Conservation (phyloP, 2,113 vertebrate genomes). For the Rhynchopsitta pachyrhyncha region DNA sequence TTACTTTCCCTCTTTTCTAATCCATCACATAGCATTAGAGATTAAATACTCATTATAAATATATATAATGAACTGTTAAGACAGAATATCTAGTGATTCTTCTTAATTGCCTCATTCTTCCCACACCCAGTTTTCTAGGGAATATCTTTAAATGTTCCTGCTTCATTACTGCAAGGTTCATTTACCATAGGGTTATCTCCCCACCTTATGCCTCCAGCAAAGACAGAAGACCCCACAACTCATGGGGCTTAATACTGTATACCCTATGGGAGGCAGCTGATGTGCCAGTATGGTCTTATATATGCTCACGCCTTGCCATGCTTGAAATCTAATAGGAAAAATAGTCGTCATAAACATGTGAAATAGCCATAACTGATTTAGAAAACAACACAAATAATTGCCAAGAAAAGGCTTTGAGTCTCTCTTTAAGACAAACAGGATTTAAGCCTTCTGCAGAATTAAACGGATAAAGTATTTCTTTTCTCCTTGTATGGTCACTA, state of each 20-base stretch:
- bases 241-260: neutral
- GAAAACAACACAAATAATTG: conserved; percentile 29
- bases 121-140: neutral
- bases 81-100: conserved; percentile 7
- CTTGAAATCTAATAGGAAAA: neutral
- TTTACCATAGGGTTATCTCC: neutral
- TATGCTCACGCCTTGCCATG: neutral
- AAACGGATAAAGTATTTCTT: neutral
- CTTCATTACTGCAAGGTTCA: neutral
- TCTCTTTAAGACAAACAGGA: neutral
- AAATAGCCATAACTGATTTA: neutral
- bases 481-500: neutral
- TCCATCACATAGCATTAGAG: conserved; percentile 37
- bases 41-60: conserved; percentile 52
- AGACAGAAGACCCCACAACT: neutral
- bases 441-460: neutral
- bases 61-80: conserved; percentile 19
- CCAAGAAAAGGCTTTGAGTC: neutral
- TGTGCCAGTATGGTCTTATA: neutral
- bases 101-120: conserved; percentile 46
- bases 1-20: conserved; percentile 31
- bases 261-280: neutral
- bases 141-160: neutral
- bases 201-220: neutral
- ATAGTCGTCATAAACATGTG: neutral